phyloP scores from a whole-genome alignment of 2,113 vertebrate species.

The Phodopus roborovskii region DNA sequence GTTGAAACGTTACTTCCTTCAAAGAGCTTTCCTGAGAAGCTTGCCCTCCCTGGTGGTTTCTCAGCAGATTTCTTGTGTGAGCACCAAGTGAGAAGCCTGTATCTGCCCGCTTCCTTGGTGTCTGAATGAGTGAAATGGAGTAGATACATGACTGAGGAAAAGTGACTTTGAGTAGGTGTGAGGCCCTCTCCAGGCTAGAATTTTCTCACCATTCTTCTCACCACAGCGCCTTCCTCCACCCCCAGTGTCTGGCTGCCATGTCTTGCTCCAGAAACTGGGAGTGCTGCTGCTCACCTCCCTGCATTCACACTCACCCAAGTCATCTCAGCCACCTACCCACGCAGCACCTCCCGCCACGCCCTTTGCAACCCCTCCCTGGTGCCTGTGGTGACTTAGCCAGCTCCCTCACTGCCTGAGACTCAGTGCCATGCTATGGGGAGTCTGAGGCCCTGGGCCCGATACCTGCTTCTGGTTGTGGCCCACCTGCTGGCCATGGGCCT shows the following conservation, averaged over 20 bases:
- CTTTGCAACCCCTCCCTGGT: conserved; percentile 14
- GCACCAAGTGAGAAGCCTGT: background rate
- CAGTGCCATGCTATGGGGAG: conserved; percentile 57
- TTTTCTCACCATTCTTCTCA: background rate
- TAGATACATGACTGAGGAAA: background rate
- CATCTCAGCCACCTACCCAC: conserved; percentile 42
- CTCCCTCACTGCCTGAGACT: background rate
- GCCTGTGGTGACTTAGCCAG: background rate
- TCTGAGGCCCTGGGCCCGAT: conserved; percentile 71
- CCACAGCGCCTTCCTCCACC: background rate
- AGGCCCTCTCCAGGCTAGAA: background rate
- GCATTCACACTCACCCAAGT: background rate
- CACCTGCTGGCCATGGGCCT: conserved; percentile 84
- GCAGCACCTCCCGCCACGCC: conserved; percentile 35
- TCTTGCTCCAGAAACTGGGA: conserved; percentile 2
- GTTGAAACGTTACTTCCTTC: background rate
- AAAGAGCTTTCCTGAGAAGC: background rate
- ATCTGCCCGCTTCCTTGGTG: background rate
- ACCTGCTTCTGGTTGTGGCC: conserved; percentile 75
- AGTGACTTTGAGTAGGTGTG: no score
- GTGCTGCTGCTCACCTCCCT: background rate
- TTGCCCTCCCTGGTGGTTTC: background rate
- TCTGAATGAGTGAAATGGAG: background rate
- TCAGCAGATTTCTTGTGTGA: background rate
- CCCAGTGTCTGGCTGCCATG: background rate